These are phyloP conservation scores for Pseudobourletiella spinata DNA, from an alignment of 1,140 invertebrate species.

Conservation along the genomic window DNA sequence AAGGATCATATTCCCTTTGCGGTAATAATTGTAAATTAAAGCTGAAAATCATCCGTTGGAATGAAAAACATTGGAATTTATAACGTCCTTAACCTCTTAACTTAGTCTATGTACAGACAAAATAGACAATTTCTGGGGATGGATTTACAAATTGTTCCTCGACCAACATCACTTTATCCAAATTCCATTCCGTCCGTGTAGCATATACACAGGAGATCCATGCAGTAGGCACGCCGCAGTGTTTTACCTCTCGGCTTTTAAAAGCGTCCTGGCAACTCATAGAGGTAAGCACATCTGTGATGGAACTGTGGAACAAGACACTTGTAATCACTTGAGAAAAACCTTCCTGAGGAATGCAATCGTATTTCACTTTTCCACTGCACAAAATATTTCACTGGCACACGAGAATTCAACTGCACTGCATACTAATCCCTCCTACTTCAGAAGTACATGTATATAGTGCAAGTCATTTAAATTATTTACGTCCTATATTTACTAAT, in stretches of 20 bases:
- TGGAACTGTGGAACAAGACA: too few species aligned
- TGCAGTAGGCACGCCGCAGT: too few species aligned
- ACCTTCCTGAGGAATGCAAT: conserved; percentile 16
- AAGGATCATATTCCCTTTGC: background rate
- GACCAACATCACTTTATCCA: conserved; percentile 6
- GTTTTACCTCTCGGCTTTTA: too few species aligned
- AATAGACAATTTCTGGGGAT: background rate
- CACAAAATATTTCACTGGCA: conserved; percentile 28
- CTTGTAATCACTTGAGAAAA: background rate
- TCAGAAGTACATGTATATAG: background rate
- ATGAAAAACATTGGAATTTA: background rate
- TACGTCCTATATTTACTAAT: background rate
- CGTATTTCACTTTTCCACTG: conserved; percentile 14
- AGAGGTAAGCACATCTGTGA: too few species aligned
- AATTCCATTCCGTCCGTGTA: conserved; percentile 3
- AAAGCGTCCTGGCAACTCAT: too few species aligned
- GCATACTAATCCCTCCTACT: conserved; percentile 2
- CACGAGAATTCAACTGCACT: conserved; percentile 27
- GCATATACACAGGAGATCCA: too few species aligned
- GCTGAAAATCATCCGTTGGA: background rate
- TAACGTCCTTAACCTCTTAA: background rate
- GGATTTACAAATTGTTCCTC: conserved; percentile 8
- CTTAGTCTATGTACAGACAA: background rate
- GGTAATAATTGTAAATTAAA: too few species aligned
- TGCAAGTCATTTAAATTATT: background rate